Evolutionary conservation across 2,888 invertebrate species (phyloP).

Genomic region (Pollenia griseotomentosa): DNA sequence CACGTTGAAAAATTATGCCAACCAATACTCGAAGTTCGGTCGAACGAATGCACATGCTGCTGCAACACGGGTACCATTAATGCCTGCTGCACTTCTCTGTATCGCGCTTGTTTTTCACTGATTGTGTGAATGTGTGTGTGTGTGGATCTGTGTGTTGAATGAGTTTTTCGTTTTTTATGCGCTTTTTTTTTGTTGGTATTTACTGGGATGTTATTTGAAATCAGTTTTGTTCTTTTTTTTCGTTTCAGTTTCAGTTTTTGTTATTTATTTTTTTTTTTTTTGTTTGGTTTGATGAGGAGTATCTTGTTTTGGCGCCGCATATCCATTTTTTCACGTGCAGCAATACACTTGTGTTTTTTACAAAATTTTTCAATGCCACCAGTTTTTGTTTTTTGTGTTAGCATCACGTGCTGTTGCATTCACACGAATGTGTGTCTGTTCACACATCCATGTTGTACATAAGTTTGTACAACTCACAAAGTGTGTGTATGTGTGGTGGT

Average conservation of each 20-base stretch:
- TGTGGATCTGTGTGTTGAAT: not conserved
- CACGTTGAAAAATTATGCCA: constrained; percentile 74
- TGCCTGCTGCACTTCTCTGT: constrained; percentile 65
- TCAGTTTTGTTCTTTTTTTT: constrained; percentile 59
- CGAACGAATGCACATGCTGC: constrained; percentile 70
- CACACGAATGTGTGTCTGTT: constrained; percentile 36
- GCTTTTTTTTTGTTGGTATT: constrained; percentile 42
- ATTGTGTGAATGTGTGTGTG: not conserved
- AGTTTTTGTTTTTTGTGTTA: constrained; percentile 58
- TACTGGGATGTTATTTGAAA: constrained; percentile 67
- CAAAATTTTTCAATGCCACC: constrained; percentile 65
- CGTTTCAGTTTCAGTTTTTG: constrained; percentile 32
- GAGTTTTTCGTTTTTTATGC: constrained; percentile 55
- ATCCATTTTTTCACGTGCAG: constrained; percentile 72
- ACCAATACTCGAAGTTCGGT: constrained; percentile 68
- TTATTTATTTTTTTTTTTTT: not conserved
- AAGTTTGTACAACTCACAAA: not conserved
- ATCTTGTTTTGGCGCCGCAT: constrained; percentile 71
- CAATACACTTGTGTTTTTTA: constrained; percentile 67
- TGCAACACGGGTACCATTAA: constrained; percentile 69
- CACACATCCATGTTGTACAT: constrained; percentile 26
- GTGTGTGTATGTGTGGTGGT: constrained; percentile 32
- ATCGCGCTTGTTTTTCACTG: constrained; percentile 53
- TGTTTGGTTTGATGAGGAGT: constrained; percentile 62
- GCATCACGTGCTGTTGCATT: constrained; percentile 65